These are phyloP conservation scores for Heptranchias perlo DNA, from an alignment of 2,113 vertebrate genomes.

Conservation along the genomic window DNA sequence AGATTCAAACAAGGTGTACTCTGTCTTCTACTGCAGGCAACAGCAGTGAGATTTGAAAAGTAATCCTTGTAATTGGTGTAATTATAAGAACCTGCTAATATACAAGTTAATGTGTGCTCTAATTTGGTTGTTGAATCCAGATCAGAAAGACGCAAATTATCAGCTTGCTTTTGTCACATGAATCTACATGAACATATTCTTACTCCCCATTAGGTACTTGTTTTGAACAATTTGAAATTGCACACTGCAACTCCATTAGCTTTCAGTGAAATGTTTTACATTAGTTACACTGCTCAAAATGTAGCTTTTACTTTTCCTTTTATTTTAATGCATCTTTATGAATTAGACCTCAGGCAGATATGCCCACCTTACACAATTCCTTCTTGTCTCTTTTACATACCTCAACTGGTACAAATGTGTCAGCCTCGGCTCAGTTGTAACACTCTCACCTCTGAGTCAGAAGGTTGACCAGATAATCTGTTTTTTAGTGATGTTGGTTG, in stretches of 20 bases:
- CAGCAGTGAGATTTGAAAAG: not conserved
- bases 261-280: slow-evolving; percentile 10
- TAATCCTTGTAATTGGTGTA: not conserved
- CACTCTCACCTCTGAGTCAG: too few species aligned
- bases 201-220: not conserved
- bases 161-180: not conserved
- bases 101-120: not conserved
- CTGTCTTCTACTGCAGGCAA: not conserved
- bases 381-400: too few species aligned
- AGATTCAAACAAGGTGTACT: not conserved
- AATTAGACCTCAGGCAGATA: not conserved
- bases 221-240: not conserved
- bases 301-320: not conserved
- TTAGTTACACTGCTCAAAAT: not conserved
- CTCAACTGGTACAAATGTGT: not conserved
- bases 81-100: not conserved
- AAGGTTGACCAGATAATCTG: too few species aligned
- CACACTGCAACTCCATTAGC: too few species aligned
- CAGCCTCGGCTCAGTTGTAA: too few species aligned
- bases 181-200: not conserved
- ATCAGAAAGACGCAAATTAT: not conserved
- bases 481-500: too few species aligned
- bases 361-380: not conserved
- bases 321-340: not conserved
- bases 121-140: not conserved